phyloP scores from a whole-genome alignment of 2,888 invertebrate species.

The Drosophila koepferae region DNA sequence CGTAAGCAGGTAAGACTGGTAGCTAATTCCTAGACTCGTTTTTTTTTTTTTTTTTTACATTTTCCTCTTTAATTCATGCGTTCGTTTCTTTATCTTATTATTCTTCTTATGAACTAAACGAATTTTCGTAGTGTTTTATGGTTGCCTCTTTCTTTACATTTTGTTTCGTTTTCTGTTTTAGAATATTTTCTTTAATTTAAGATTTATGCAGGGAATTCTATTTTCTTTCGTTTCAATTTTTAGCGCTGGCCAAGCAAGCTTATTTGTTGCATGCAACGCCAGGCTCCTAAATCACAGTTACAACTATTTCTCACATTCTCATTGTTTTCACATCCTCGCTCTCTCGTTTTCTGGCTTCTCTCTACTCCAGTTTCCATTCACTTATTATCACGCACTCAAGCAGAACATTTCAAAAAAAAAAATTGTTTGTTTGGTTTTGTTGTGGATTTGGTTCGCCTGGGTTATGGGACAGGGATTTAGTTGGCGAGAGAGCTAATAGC shows the following conservation, averaged over 20 bases:
- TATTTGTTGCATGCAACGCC: conserved; percentile 40
- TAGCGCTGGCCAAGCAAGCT: conserved; percentile 33
- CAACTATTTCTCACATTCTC: conserved; percentile 40
- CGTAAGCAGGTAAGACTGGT: conserved; percentile 84
- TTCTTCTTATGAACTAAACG: conserved; percentile 55
- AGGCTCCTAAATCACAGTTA: conserved; percentile 63
- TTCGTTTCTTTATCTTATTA: conserved; percentile 20
- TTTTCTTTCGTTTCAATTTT: conserved; percentile 51
- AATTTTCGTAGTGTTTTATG: conserved; percentile 53
- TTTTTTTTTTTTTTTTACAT: conserved; percentile 11
- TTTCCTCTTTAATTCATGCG: conserved; percentile 20
- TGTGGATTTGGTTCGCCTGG: neutral
- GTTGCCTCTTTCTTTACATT: conserved; percentile 77
- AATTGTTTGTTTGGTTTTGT: conserved; percentile 47
- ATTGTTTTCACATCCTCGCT: conserved; percentile 1
- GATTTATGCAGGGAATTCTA: conserved; percentile 46
- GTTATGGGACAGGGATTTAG: conserved; percentile 14
- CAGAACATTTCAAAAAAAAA: conserved; percentile 51
- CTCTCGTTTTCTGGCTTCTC: neutral
- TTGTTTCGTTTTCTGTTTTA: conserved; percentile 53
- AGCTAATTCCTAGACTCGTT: conserved; percentile 67
- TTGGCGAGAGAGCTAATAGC: no score
- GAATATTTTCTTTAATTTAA: conserved; percentile 31
- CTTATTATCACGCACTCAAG: conserved; percentile 58
- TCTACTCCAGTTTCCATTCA: conserved; percentile 36